Base-by-base conservation (phyloP, 2,797 vertebrate genomes). In the Coccyzus lansbergi region DNA sequence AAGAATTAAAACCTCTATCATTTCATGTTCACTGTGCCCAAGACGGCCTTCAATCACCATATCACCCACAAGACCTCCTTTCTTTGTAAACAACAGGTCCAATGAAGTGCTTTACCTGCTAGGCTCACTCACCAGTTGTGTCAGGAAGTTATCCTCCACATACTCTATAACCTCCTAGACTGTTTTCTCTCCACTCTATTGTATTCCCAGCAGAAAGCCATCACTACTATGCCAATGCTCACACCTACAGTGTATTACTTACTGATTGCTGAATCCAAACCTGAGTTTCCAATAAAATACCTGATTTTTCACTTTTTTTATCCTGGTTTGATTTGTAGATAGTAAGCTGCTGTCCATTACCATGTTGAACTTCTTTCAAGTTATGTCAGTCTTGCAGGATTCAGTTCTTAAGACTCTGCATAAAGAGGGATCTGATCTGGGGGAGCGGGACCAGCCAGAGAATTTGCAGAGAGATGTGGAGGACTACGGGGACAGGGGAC, bases 401-500 rank as follows among this genome's bases (percentile, higher is more conserved):
- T 49, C 33, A 44, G 17, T 51, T 74, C 44, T 53, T 71, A 44
- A 84, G 77, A 60, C 6, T 18, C 55, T 76, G 2, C 40, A 10
- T n/a, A 68, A 64, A 18, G 7, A 33, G 6, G 12, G 7, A 33
- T 40, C 29, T 59, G 34, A 21, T 51, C 6, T 51, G 33, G n/a
- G 55, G 19, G 21, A 80, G 5, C 48, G 55, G 4, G 4, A 55
- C 11, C 15, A 70, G n/a, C 2, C 31, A 67, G 48, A 55, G 13
- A 19, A 42, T 24, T 77, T 90, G 4, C n/a, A 74, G 13, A 12
- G 15, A 62, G 18, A n/a, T 22, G 3, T 63, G 29, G 11, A 29
- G 9, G 7, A 46, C 21, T 69, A 14, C 10, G 9, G 4, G 9
- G 38, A 79, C 4, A 44, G 1, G 3, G 3, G 12, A 0, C 15